Base-by-base conservation (phyloP, 2,888 invertebrate species). In the Plagodis dolabraria region DNA sequence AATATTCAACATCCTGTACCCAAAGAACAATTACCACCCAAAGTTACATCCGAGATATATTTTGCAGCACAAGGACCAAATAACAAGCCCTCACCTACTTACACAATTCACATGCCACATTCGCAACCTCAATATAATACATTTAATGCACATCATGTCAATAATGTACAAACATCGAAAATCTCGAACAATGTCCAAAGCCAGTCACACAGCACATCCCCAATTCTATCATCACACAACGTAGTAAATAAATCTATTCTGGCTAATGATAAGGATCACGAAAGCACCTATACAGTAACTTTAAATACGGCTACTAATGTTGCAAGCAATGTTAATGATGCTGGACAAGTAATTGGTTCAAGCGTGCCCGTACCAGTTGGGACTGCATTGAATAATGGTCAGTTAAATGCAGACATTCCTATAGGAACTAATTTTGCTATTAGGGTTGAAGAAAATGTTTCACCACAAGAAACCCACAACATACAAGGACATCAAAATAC, bases 381-480 rank as follows among this genome's bases (percentile, higher is more conserved):
- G n/a, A 76, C 77, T 12, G 74, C 81, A 12, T 66, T 79, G 8
- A 81, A 85, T 62, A 79, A 75, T 64, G 82, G 76, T 2, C 81
- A 82, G 66, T 71, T 89, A 35, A 92, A 93, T 64, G 79, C 93
- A 35, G 84, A 92, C 67, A 93, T 93, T 68, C 92, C 93, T 8
- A 92, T 93, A 57, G 89, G 91, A 48, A 93, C 93, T 0, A 93
- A 93, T 64, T 87, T 93, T 71, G 93, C 93, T 42, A 92, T 93
- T 12, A 82, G 80, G 74, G 93, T 93, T 5, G 89, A 93, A 79
- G 92, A 88, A 71, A 85, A 82, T 64, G 74, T 80, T n/a, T 71
- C 79, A 34, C 79, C 82, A 49, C 76, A 81, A 58, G 86, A 88
- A 65, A 81, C 73, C 9, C 85, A 82, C 48, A 82, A 83, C 62